Evolutionary conservation across 2,113 vertebrate species (phyloP).

Genomic region (Pongo pygmaeus): DNA sequence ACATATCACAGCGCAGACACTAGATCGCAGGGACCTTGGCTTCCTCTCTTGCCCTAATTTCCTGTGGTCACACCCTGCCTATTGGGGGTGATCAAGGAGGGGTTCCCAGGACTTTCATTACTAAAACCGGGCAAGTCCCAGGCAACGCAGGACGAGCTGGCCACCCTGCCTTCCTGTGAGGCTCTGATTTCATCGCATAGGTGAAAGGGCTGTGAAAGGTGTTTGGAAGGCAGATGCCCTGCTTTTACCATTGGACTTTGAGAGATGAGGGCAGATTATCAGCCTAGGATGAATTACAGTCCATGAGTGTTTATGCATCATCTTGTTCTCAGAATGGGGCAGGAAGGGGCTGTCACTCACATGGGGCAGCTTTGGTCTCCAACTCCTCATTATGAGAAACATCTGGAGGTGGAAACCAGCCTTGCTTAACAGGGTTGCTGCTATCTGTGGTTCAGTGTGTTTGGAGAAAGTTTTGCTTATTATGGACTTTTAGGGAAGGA

Average conservation of each 20-base stretch:
- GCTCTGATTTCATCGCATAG: neutral
- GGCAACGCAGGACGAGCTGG: neutral
- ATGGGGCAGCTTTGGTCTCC: too few species aligned
- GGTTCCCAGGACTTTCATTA: neutral
- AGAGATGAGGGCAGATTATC: neutral
- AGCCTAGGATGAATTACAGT: rapidly evolving
- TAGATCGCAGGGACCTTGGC: neutral
- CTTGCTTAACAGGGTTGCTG: neutral
- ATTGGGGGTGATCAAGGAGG: neutral
- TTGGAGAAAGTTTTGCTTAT: neutral
- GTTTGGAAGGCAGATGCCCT: neutral
- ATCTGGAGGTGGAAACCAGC: neutral
- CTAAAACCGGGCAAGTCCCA: neutral
- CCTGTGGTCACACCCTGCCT: neutral
- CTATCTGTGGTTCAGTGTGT: neutral
- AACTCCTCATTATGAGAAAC: neutral
- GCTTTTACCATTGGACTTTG: neutral
- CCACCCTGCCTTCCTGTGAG: rapidly evolving
- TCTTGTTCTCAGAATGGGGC: neutral
- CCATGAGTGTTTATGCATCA: rapidly evolving
- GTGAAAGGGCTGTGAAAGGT: neutral
- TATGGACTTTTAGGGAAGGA: neutral
- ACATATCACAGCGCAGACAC: neutral
- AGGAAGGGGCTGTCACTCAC: neutral
- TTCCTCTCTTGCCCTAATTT: neutral